Conservation (phyloP, 2,113 vertebrate genomes). For the Tragelaphus scriptus region DNA sequence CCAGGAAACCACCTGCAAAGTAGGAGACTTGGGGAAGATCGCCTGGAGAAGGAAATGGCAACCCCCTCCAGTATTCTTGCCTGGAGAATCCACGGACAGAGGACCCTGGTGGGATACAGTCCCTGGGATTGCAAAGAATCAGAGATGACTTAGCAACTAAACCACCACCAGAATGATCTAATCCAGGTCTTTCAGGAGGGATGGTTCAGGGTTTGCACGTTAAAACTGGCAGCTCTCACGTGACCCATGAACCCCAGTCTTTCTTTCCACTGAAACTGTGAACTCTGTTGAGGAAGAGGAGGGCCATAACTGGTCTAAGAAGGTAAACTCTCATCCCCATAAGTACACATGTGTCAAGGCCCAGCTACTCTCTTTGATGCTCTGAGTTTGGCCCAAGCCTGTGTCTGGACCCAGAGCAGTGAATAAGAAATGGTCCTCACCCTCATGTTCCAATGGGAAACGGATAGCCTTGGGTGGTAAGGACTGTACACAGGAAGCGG, state of each 20-base stretch:
- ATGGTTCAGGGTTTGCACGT: not conserved
- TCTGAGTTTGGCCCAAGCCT: not conserved
- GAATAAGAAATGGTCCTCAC: not conserved
- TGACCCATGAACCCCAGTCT: not conserved
- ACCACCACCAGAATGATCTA: not conserved
- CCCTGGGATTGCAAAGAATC: not conserved
- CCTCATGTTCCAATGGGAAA: not conserved
- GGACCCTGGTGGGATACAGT: not conserved
- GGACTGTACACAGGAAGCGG: not conserved
- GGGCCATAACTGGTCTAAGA: not conserved
- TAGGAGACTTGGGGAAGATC: not conserved
- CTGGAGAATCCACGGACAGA: not conserved
- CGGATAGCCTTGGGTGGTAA: not conserved
- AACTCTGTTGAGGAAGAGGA: not conserved
- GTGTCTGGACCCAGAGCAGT: not conserved
- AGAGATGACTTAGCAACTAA: not conserved
- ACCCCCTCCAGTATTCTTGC: not conserved
- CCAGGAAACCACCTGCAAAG: not conserved
- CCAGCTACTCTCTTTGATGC: not conserved
- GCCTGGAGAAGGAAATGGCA: not conserved
- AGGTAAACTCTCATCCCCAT: not conserved
- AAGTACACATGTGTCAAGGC: not conserved
- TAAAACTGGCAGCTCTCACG: not conserved
- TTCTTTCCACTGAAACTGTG: not conserved
- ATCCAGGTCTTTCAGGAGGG: not conserved